phyloP scores from a whole-genome alignment of 2,113 vertebrate genomes.

The Ifrita kowaldi region DNA sequence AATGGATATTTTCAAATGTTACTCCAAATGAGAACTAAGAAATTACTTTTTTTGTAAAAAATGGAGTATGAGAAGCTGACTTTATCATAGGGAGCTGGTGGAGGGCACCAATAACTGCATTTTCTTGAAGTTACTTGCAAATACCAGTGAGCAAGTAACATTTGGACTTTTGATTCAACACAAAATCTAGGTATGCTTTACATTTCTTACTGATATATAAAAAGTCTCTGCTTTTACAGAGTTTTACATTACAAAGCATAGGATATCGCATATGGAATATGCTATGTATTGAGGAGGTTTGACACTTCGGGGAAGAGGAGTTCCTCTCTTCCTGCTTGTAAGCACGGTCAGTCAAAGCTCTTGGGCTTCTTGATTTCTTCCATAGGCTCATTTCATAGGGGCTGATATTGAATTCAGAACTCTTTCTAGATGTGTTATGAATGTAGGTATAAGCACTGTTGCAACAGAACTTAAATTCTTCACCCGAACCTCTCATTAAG shows the following conservation, averaged over 20 bases:
- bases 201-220: background rate
- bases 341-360: rapidly evolving
- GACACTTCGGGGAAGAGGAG: background rate
- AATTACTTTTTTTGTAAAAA: background rate
- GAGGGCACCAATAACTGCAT: background rate
- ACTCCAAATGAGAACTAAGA: background rate
- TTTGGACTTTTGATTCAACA: background rate
- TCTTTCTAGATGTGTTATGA: background rate
- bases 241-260: background rate
- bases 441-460: background rate
- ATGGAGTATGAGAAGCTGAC: background rate
- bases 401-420: background rate
- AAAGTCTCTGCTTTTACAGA: background rate
- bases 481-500: background rate
- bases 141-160: background rate
- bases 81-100: background rate
- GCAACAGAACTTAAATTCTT: background rate
- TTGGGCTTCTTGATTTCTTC: background rate
- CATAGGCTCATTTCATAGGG: background rate
- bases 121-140: no score
- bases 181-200: background rate
- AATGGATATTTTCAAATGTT: background rate
- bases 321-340: background rate
- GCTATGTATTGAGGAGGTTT: background rate
- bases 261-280: background rate